Base-by-base conservation (phyloP, 92 coral and sea anemone genomes). In the Epizoanthus illoricatus region DNA sequence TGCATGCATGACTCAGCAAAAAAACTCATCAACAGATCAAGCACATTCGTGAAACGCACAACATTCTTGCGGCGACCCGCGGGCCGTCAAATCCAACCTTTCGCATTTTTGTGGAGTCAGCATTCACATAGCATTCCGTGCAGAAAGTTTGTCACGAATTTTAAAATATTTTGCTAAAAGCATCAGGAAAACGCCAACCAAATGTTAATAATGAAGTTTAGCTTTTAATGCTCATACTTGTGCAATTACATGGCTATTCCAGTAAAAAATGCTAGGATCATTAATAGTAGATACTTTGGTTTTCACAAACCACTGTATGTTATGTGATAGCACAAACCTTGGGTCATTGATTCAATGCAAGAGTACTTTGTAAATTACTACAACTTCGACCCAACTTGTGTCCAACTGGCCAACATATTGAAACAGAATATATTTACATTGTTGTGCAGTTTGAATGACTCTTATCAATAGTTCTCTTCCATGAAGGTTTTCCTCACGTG, bases 271-370 rank as follows among this genome's bases (percentile, higher is more conserved):
- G 20, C 70, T 76, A 8, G 41, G 81, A 43, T 28, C 33, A 28
- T 76, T 76, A 76, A 62, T 61, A 62, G 52, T 66, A 19, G 57
- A 0, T 73, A 55, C 79, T 45, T 70, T 70, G 71, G 71, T 66
- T 66, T 66, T 66, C 3, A 66, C 45, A 36, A 66, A n/a, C 71
- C 45, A 71, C 36, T 47, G 24, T 69, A 0, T 47, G 43, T 55
- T 62, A 62, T 76, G 81, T 76, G 81, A 62, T 62, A 76, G 59
- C 81, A 76, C 81, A 42, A 62, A 76, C 69, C 0, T 23, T 28
- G 11, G 70, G 71, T 86, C 97, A 92, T 88, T 92, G 97, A 92
- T 92, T 88, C 94, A 92, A 92, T 92, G 97, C 81, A 80, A 84
- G 65, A 36, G 64, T 36, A 28, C 67, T 65, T 81, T 65, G 85